Evolutionary conservation across 1,140 invertebrate genomes (phyloP).

Genomic region (Leptoteleia sp.): DNA sequence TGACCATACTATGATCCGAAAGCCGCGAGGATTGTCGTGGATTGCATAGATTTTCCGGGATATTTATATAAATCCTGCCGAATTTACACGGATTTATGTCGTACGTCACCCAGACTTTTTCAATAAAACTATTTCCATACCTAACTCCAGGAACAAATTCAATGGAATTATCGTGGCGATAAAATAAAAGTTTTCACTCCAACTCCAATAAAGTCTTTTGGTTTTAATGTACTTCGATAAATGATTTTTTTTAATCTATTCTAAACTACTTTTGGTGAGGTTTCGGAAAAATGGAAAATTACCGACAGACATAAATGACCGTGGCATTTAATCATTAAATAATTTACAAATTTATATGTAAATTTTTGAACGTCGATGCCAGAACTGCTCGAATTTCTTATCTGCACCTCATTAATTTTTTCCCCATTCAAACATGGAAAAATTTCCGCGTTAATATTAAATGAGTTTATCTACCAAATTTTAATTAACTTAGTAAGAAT

Average conservation of each 20-base stretch:
- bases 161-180: slow-evolving; percentile 37
- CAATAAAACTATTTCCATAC: slow-evolving; percentile 55
- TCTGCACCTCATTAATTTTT: too few species aligned
- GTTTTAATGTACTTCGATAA: slow-evolving; percentile 25
- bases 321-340: too few species aligned
- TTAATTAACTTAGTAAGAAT: too few species aligned
- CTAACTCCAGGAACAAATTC: slow-evolving; percentile 26
- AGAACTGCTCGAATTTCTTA: too few species aligned
- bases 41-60: slow-evolving; percentile 50
- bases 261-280: slow-evolving; percentile 6
- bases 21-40: slow-evolving; percentile 34
- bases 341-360: too few species aligned
- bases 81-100: slow-evolving; percentile 56
- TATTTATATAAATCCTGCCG: slow-evolving; percentile 58
- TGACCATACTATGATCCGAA: slow-evolving; percentile 48
- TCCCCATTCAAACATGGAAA: too few species aligned
- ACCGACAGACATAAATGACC: too few species aligned
- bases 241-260: slow-evolving; percentile 40
- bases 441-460: too few species aligned
- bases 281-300: slow-evolving; percentile 7
- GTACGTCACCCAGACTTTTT: slow-evolving; percentile 45
- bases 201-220: slow-evolving; percentile 32
- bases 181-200: slow-evolving; percentile 44
- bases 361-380: too few species aligned
- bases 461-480: too few species aligned